Base-by-base conservation (phyloP, 2,888 invertebrate species). In the Microplitis deprimator region DNA sequence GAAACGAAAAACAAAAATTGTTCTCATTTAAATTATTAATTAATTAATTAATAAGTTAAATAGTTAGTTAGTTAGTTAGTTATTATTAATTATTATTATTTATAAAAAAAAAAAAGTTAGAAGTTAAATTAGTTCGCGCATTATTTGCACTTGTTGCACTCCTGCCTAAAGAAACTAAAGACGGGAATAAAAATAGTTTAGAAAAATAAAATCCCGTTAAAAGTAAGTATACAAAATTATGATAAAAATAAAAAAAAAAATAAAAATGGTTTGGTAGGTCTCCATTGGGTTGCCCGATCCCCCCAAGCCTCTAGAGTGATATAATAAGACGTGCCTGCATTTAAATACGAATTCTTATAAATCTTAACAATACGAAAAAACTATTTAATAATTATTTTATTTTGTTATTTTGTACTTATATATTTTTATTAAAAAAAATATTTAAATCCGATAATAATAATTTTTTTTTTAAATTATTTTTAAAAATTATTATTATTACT, bases 291-390 rank as follows among this genome's bases (percentile, higher is more conserved):
- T 86, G n/a, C 83, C 82, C 83, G 84, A 85, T 85, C 80, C 74
- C 81, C 83, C 83, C 79, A 84, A 84, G 85, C 85, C 85, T 85
- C 85, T 87, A 89, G 89, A 87, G 89, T 89, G 87, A 89, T 89
- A 89, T 87, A 84, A 87, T 86, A 88, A 89, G 86, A 89, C 88
- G 89, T 89, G 89, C 89, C 89, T 89, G 89, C 88, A 89, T 82
- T 79, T 79, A 79, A 79, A 65, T 77, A 73, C 65, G 67, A 73
- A 77, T 73, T 40, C 29, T 8, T 84, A 85, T 85, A 84, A 86
- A 86, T 84, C 84, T 84, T 83, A 82, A 74, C 78, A 73, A 73
- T 13, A 50, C 50, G 13, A 72, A 72, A 60, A 62, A 17, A 62
- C 20, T 50, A 50, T 17, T 40, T 59, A 29, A 60, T 70, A 20